Base-by-base conservation (phyloP, 1,140 invertebrate species). In the Drosophila orosa region DNA sequence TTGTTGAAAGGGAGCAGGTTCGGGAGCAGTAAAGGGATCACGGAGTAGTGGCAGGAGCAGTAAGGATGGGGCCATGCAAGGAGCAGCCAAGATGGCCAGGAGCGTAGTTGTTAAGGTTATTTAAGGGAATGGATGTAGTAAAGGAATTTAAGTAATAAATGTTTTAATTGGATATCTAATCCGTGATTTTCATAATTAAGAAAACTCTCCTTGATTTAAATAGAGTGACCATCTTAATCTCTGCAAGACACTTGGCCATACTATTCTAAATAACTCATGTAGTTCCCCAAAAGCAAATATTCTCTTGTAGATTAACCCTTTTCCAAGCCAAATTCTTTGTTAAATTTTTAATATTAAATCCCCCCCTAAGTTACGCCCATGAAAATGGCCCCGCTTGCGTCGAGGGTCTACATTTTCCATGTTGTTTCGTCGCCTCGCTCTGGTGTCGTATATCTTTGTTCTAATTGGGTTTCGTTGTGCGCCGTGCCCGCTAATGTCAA, bases 391-490 rank as follows among this genome's bases (percentile, higher is more conserved):
- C 67, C 67, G 42, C 67, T 71, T 57, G 67, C 66, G 42, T 48
- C 65, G 65, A 71, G 42, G 61, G 69, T 81, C 77, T 84, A 73
- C 84, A 80, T 71, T 87, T 87, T 83, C 40, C 84, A 87, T 87
- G 84, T 87, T 87, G 84, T 90, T 84, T 89, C 77, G 74, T 89
- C 84, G 84, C 84, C 84, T 89, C 84, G 79, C 85, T 80, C 76
- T 80, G 85, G 84, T 84, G 85, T 89, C 84, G 68, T 89, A 89
- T 89, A 80, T 89, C 84, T 89, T 65, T 31, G 66, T 89, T 89
- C 84, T 89, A 89, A 89, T 89, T 89, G 85, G 84, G 84, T 89
- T 89, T 89, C 85, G 76, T 80, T 87, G 84, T 84, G 84, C 80
- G 71, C 84, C 29, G 72, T 75, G 83, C 81, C 45, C 82, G 83